Evolutionary conservation across 2,113 vertebrate species (phyloP).

Genomic region (Serilophus lunatus): DNA sequence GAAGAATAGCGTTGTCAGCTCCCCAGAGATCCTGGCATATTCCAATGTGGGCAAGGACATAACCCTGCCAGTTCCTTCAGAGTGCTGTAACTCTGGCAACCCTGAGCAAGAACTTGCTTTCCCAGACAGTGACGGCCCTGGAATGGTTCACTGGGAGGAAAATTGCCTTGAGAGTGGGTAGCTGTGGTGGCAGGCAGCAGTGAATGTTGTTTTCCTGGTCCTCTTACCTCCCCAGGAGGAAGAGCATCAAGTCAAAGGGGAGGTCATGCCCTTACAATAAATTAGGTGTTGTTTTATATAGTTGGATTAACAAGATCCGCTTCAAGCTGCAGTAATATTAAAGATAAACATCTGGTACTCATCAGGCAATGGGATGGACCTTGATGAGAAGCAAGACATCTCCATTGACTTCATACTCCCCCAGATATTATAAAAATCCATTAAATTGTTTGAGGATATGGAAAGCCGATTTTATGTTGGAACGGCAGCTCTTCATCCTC

Average conservation of each 20-base stretch:
- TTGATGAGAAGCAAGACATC: background rate
- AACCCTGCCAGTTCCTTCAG: background rate
- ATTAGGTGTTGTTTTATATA: rapidly evolving
- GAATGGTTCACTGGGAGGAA: rapidly evolving
- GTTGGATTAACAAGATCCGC: background rate
- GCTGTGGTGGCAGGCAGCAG: background rate
- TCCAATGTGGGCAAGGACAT: rapidly evolving
- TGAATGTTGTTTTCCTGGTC: rapidly evolving
- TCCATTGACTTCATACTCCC: rapidly evolving
- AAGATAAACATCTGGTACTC: background rate
- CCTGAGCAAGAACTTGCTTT: rapidly evolving
- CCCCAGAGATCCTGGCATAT: rapidly evolving
- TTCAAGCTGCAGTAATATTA: background rate
- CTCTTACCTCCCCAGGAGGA: background rate
- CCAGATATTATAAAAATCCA: rapidly evolving
- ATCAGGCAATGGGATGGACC: background rate
- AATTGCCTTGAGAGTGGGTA: rapidly evolving
- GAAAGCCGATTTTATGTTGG: rapidly evolving
- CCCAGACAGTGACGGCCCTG: background rate
- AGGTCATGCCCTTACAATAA: background rate
- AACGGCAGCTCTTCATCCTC: background rate
- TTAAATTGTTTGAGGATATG: rapidly evolving
- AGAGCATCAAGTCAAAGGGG: too few species aligned
- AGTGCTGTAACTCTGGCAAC: background rate
- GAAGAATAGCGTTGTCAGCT: too few species aligned